Conservation (phyloP, 2,888 invertebrate genomes). For the Eupelmus urozonus region DNA sequence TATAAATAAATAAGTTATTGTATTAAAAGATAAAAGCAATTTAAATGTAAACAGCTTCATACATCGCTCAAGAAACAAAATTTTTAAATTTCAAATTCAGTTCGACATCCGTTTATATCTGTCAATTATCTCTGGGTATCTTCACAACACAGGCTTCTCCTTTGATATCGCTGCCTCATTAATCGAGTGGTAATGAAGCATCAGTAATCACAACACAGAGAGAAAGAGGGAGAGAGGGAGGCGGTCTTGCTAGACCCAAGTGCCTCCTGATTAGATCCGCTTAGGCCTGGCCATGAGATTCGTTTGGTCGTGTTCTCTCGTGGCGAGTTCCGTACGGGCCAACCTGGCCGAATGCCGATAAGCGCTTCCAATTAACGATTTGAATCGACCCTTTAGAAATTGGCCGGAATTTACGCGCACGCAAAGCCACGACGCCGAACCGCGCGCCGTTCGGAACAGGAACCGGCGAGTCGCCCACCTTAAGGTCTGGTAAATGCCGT, state of each 20-base stretch:
- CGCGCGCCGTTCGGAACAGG: not conserved
- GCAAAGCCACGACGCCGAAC: too few species aligned
- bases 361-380: constrained; percentile 65
- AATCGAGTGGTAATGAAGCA: constrained; percentile 45
- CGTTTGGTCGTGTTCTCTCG: constrained; percentile 37
- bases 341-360: constrained; percentile 61
- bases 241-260: not conserved
- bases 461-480: too few species aligned
- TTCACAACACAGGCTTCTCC: too few species aligned
- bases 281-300: not conserved
- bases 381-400: constrained; percentile 63
- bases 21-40: too few species aligned
- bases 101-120: too few species aligned
- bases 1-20: too few species aligned
- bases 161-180: not conserved
- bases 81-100: too few species aligned
- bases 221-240: constrained; percentile 2
- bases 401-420: constrained; percentile 44
- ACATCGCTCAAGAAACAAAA: too few species aligned
- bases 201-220: constrained; percentile 17
- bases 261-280: constrained; percentile 36
- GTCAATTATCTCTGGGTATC: too few species aligned
- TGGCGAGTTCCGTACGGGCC: constrained; percentile 20
- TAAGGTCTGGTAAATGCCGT: too few species aligned
- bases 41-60: too few species aligned